Evolutionary conservation across 2,113 vertebrate species (phyloP), one percentile per base, ranked within the genome.

Genomic region (Brachirus orientalis): DNA sequence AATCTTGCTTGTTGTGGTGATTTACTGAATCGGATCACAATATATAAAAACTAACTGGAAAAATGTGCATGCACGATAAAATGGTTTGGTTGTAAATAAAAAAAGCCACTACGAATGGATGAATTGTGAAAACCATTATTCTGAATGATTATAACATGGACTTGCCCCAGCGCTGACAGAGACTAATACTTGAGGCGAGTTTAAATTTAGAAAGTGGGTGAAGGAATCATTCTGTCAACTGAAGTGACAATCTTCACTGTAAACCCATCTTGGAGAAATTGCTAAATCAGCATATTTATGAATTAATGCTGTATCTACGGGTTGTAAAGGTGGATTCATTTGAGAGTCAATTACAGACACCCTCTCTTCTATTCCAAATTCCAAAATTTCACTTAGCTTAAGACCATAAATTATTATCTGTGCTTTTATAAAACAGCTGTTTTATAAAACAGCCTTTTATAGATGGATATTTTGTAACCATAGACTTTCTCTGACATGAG

Each of bases 281-380:
- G 47, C 53, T 19, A n/a, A 64, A 69, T 50, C 60, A 53, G 61
- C 60, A 61, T 35, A 53, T 72, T 48, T 63, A 71, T 60, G 59
- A 65, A 78, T 67, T 54, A 63, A 55, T 41, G 38, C 54, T 44
- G 57, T 41, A 43, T 75, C 64, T 70, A 46, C 44, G 16, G 19
- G 20, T 35, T 43, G 72, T 67, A 63, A 75, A 73, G 79, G 64
- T 77, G 72, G 65, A 22, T 57, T 74, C n/a, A 76, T 82, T 59
- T 72, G 50, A 72, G 72, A 79, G 65, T 69, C 63, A 50, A 66
- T 56, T 73, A 61, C 17, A 67, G 41, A 48, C 10, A 22, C 18
- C 16, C 66, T 10, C 18, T 53, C 9, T 66, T 53, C 9, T 66
- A 3, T 67, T 59, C 44, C 43, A 35, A 61, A 33, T 45, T 67